These are phyloP conservation scores for honey bee (Apis mellifera) DNA, from an alignment of 1,140 invertebrate genomes.

Conservation along the genomic window DNA sequence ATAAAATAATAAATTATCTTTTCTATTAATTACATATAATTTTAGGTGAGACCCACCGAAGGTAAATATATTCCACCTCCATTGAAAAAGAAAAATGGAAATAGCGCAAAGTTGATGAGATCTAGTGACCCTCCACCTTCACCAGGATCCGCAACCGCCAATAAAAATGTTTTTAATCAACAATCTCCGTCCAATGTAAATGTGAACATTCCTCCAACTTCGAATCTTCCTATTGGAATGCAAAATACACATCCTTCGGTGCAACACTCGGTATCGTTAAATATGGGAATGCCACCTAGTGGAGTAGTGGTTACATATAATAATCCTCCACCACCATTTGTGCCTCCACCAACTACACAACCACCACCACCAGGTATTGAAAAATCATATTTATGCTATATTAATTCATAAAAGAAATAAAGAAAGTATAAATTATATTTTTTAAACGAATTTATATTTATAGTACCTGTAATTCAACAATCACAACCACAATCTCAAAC, in stretches of 20 bases:
- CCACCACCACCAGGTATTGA: conserved; percentile 68
- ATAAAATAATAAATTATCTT: not conserved
- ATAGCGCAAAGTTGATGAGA: conserved; percentile 82
- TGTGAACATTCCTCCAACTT: conserved; percentile 73
- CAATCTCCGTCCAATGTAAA: conserved; percentile 74
- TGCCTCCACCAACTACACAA: conserved; percentile 75
- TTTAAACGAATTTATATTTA: conserved; percentile 5
- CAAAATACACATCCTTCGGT: conserved; percentile 71
- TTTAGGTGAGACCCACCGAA: conserved; percentile 71
- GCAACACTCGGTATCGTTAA: conserved; percentile 76
- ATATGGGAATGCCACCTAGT: conserved; percentile 77
- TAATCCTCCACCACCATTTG: conserved; percentile 77
- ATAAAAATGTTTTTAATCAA: conserved; percentile 78
- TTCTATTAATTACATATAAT: conserved; percentile 13
- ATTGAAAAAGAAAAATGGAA: conserved; percentile 85
- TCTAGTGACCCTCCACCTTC: conserved; percentile 82
- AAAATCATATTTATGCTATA: conserved; percentile 25
- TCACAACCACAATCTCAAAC: conserved; percentile 78
- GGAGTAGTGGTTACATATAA: conserved; percentile 78
- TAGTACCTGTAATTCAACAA: conserved; percentile 73
- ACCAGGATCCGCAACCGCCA: conserved; percentile 69
- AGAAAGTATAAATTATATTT: too few relatives aligned
- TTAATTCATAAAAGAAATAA: not conserved
- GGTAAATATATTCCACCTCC: conserved; percentile 90
- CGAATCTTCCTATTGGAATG: conserved; percentile 77